Evolutionary conservation across 2,888 invertebrate species (phyloP), one percentile per base, ranked within the genome.

Genomic region (Eupithecia insigniata): DNA sequence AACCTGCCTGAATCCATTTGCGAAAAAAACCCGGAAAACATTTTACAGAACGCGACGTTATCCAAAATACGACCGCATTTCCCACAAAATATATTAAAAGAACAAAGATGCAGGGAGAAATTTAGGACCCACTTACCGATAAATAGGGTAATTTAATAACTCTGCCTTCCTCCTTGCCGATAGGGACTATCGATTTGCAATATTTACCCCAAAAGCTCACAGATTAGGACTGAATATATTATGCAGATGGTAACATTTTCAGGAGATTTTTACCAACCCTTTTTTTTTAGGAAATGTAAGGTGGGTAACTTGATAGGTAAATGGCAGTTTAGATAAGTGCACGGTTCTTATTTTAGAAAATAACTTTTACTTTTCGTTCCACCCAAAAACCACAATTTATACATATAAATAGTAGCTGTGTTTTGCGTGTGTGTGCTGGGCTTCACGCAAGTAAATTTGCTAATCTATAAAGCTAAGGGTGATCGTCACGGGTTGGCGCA

Each of bases 151-250:
- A 90, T 89, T 90, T 87, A 89, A 90, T 90, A 90, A 88, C 85
- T 78, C 78, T 73, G 75, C 82, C 79, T 81, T 74, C 82, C 81
- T 77, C 77, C 78, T 78, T 66, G 69, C 77, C 74, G 89, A 89
- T 90, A 88, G 87, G 88, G 84, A 81, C 78, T 87, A 90, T 91
- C 85, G 89, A 89, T 90, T 89, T 80, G 84, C 87, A 85, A 89
- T 89, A 88, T 89, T 89, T 87, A 86, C 88, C 85, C 87, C 78
- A 67, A 76, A 82, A 74, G 68, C 61, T 61, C 83, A 83, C 69
- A 83, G 85, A 84, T 76, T 82, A 80, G 66, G 71, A 61, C 67
- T 73, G 71, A 72, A 69, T 74, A 68, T 72, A 66, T 73, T 60
- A 55, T 67, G 69, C 69, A 79, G 79, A 78, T 74, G 68, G 6